Conservation (phyloP, 1,140 invertebrate species). For the Spodoptera litura region DNA sequence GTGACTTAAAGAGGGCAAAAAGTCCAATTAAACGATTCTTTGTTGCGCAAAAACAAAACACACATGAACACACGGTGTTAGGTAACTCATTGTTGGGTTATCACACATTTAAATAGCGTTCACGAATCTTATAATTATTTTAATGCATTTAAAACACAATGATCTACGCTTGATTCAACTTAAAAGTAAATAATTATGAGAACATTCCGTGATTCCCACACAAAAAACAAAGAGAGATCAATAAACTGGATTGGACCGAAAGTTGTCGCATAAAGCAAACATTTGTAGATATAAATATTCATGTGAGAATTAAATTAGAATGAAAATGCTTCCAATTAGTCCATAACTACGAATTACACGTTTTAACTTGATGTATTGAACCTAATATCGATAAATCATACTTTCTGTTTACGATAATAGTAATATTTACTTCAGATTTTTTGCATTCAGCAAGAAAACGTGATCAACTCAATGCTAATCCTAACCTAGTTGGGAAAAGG, state of each 20-base stretch:
- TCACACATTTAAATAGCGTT: conserved; percentile 46
- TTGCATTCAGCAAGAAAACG: no score
- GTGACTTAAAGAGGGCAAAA: neutral
- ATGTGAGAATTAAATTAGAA: conserved; percentile 17
- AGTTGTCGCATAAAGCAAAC: conserved; percentile 18
- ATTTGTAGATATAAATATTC: conserved; percentile 29
- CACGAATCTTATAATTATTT: conserved; percentile 52
- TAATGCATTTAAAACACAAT: conserved; percentile 50
- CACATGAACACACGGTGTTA: conserved; percentile 19
- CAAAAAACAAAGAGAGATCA: conserved; percentile 22
- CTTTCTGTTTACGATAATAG: no score
- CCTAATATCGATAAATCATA: no score
- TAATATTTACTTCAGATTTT: no score
- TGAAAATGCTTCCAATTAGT: conserved; percentile 5
- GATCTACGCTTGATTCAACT: conserved; percentile 10
- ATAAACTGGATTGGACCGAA: conserved; percentile 12
- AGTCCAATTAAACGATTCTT: conserved; percentile 23
- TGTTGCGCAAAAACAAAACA: conserved; percentile 28
- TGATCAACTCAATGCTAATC: no score
- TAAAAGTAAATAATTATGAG: conserved; percentile 18
- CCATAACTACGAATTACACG: no score
- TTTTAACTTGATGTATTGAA: no score
- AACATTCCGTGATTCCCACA: conserved; percentile 7
- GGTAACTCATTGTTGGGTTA: conserved; percentile 46
- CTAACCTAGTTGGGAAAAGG: no score